Conservation (phyloP, 2,888 invertebrate species). For the Diaprepes abbreviatus region DNA sequence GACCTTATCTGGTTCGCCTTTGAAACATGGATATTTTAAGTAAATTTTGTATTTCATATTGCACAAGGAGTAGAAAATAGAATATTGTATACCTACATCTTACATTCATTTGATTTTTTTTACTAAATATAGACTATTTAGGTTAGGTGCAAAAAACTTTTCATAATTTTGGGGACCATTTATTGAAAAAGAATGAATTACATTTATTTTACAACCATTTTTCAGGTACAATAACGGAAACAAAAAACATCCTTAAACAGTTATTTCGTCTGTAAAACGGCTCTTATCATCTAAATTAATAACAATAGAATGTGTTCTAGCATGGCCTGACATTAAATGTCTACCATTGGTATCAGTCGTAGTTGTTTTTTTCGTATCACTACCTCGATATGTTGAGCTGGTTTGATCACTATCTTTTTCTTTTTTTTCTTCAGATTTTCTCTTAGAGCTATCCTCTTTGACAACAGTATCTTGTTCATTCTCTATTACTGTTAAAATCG, state of each 20-base stretch:
- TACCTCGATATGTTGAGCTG: conserved; percentile 52
- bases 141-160: too few species aligned
- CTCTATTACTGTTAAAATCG: conserved; percentile 4
- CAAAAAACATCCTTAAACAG: conserved; percentile 71
- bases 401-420: conserved; percentile 53
- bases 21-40: too few species aligned
- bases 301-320: conserved; percentile 82
- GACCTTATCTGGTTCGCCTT: too few species aligned
- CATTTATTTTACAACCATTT: conserved; percentile 46
- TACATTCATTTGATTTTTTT: too few species aligned
- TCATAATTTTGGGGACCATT: conserved; percentile 38
- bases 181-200: conserved; percentile 45
- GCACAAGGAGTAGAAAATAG: too few species aligned
- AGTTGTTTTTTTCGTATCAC: conserved; percentile 51
- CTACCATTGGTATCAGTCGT: conserved; percentile 61
- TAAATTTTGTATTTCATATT: too few species aligned
- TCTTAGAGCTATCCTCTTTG: conserved; percentile 17
- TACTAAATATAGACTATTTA: too few species aligned
- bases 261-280: conserved; percentile 85
- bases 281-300: conserved; percentile 86
- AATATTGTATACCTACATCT: too few species aligned
- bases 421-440: conserved; percentile 18
- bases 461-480: conserved; percentile 14
- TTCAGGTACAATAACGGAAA: conserved; percentile 56
- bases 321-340: conserved; percentile 74